phyloP scores from a whole-genome alignment of 64 coral and sea anemone species.

The Platygyra sinensis region DNA sequence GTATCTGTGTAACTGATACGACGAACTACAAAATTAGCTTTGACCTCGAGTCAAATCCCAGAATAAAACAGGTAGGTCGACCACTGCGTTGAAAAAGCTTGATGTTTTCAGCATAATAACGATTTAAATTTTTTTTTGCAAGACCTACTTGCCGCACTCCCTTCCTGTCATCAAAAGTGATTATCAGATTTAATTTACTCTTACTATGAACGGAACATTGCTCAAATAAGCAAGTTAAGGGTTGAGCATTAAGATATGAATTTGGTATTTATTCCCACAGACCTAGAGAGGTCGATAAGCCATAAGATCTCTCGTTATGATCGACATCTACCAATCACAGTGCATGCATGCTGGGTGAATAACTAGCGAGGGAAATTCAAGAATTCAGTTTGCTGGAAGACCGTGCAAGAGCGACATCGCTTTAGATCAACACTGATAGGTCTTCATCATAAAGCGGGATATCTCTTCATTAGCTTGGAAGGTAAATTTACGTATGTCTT shows the following conservation, averaged over 20 bases:
- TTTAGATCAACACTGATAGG: neutral
- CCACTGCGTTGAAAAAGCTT: neutral
- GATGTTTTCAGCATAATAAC: neutral
- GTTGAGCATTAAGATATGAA: neutral
- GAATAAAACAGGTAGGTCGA: neutral
- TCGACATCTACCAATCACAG: slow-evolving; percentile 18
- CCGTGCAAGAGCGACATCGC: neutral
- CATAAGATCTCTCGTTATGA: neutral
- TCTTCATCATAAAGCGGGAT: neutral
- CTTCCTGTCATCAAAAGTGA: neutral
- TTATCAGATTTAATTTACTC: neutral
- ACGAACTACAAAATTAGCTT: neutral
- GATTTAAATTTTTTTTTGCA: neutral
- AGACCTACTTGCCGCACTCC: neutral
- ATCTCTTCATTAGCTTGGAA: neutral
- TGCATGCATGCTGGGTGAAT: neutral
- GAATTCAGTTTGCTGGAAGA: neutral
- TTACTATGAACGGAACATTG: neutral
- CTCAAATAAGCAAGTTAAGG: neutral
- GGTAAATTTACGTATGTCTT: neutral
- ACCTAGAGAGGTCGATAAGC: neutral
- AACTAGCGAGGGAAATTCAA: slow-evolving; percentile 43
- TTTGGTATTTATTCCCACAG: neutral
- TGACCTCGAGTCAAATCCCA: neutral
- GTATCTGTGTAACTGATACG: neutral